Evolutionary conservation across 2,113 vertebrate genomes (phyloP).

Genomic region (Grantiella picta): DNA sequence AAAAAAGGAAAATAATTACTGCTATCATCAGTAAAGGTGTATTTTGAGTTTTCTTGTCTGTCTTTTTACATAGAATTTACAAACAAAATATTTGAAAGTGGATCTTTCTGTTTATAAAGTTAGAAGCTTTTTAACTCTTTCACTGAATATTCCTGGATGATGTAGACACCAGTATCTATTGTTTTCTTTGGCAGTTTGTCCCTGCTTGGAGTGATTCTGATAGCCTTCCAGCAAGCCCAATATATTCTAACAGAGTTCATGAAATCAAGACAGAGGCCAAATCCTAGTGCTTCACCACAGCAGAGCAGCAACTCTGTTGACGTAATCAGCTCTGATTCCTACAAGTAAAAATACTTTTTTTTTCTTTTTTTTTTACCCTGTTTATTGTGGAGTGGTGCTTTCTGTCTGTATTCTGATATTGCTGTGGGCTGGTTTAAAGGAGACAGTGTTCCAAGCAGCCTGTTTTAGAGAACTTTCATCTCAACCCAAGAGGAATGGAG

Average conservation of each 20-base stretch:
- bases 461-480: neutral
- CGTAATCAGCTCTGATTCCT: slow-evolving; percentile 76
- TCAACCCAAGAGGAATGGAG: neutral
- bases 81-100: neutral
- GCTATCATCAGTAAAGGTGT: neutral
- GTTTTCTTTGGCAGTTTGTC: slow-evolving; percentile 81
- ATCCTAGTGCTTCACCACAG: slow-evolving; percentile 73
- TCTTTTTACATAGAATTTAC: neutral
- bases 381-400: neutral
- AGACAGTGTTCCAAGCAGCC: neutral
- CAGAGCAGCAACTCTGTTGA: slow-evolving; percentile 77
- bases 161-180: neutral
- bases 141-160: neutral
- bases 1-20: neutral
- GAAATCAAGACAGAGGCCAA: slow-evolving; percentile 82
- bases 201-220: slow-evolving; percentile 89
- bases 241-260: slow-evolving; percentile 92
- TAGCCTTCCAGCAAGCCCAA: slow-evolving; percentile 95
- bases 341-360: slow-evolving; percentile 77
- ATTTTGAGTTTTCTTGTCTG: neutral
- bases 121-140: neutral
- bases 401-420: neutral
- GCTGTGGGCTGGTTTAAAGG: neutral
- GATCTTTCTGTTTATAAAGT: neutral
- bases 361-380: neutral